Base-by-base conservation (phyloP, 2,888 invertebrate genomes). In the Oxystoma pomonae region DNA sequence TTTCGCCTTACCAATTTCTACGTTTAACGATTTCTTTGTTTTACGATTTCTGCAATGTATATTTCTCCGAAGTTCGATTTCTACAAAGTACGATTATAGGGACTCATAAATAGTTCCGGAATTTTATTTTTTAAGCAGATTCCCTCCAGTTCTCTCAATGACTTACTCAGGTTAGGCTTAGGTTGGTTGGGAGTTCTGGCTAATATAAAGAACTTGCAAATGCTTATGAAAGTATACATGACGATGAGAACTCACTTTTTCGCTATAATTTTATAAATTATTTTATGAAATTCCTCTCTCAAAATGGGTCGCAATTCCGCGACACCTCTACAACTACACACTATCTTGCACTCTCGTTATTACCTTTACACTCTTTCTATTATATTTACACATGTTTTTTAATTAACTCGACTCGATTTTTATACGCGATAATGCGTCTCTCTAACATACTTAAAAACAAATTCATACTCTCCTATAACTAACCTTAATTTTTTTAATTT, bases 401-500 rank as follows among this genome's bases (percentile, higher is more conserved):
- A 35, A 35, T 35, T 35, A 3, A 35, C 20, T 55, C 22, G 17
- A 65, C 17, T 62, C 22, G 55, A 60, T 22, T 12, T 17, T 50
- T 55, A 68, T 57, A 7, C 57, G 58, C 16, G 62, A 63, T 12
- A 35, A 35, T 35, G 5, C 3, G 12, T 61, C 57, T 22, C n/a
- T 56, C 55, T 60, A 2, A 60, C 53, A 20, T 53, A 60, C 18
- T 20, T 53, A 20, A 60, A 16, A 7, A 12, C 20, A 22, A 56
- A 60, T 17, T 56, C 56, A 49, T 60, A 60, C 22, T 60, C 60
- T 22, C 22, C 20, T 20, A 74, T 52, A n/a, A 68, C 66, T 20
- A 72, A 63, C 55, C 72, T 60, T n/a, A n/a, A n/a, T n/a, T n/a
- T n/a, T n/a, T n/a, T n/a, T n/a, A 74, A 57, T 64, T 72, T 20